These are phyloP conservation scores for Drosophila arizonae DNA, from an alignment of 1,140 invertebrate species.

Conservation along the genomic window DNA sequence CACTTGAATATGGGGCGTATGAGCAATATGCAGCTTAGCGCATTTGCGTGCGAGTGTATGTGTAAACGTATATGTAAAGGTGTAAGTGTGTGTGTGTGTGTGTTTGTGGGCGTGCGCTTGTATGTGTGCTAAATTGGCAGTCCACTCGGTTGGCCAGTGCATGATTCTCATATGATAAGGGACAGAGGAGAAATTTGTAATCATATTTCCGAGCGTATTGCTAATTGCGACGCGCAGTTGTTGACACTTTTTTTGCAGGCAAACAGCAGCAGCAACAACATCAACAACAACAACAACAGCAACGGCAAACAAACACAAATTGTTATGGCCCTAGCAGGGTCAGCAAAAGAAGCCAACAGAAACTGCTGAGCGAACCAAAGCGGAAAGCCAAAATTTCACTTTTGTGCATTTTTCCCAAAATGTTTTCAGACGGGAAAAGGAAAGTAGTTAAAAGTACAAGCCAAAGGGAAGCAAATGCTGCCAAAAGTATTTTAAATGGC, in stretches of 20 bases:
- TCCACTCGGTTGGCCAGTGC: conserved; percentile 12
- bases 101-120: neutral
- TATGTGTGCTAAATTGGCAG: conserved; percentile 9
- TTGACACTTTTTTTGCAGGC: conserved; percentile 52
- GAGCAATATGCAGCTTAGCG: conserved; percentile 16
- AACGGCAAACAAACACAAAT: conserved; percentile 41
- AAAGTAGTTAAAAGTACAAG: conserved; percentile 25
- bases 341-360: conserved; percentile 37
- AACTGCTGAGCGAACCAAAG: conserved; percentile 50
- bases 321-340: conserved; percentile 26
- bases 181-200: conserved; percentile 14
- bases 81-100: conserved; percentile 11
- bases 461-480: conserved; percentile 8
- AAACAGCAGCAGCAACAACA: conserved; percentile 6
- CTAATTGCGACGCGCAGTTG: conserved; percentile 60
- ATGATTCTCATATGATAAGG: conserved; percentile 38
- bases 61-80: neutral
- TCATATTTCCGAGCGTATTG: conserved; percentile 30
- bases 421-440: conserved; percentile 17
- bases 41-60: conserved; percentile 6
- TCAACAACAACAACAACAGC: conserved; percentile 4
- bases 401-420: conserved; percentile 33
- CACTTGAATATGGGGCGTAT: conserved; percentile 27
- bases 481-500: neutral
- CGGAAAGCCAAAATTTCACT: conserved; percentile 34